Evolutionary conservation across 2,797 vertebrate genomes (phyloP).

Genomic region (Austrolebias charrua): DNA sequence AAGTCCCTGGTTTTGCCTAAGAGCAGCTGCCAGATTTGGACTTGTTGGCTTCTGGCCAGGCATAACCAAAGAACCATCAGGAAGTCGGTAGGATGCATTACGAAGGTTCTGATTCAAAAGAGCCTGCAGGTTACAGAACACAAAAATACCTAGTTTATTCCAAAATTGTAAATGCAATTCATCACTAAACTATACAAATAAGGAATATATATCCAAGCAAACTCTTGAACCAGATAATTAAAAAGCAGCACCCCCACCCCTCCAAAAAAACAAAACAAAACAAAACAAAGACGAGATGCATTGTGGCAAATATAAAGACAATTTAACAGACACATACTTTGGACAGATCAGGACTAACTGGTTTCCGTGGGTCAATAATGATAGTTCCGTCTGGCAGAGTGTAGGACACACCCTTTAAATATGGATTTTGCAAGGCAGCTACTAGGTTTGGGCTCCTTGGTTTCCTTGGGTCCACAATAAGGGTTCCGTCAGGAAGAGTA

Average conservation of each 20-base stretch:
- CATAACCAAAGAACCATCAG: constrained; percentile 73
- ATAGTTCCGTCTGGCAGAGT: constrained; percentile 78
- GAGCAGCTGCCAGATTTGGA: constrained; percentile 69
- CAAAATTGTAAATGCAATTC: neutral
- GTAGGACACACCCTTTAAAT: constrained; percentile 70
- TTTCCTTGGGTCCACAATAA: constrained; percentile 77
- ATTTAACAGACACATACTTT: constrained; percentile 48
- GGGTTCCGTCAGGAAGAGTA: constrained; percentile 77
- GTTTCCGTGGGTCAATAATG: constrained; percentile 75
- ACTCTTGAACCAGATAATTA: neutral
- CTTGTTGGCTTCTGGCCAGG: constrained; percentile 69
- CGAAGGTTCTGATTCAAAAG: constrained; percentile 69
- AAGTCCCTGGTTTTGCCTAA: constrained; percentile 68
- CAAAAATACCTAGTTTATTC: neutral
- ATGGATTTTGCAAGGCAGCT: constrained; percentile 74
- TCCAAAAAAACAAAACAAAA: neutral
- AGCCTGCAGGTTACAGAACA: constrained; percentile 48
- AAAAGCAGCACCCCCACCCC: neutral
- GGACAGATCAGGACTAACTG: constrained; percentile 64
- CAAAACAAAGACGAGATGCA: neutral
- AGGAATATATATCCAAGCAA: neutral
- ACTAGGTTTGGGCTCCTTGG: constrained; percentile 68
- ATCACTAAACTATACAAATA: neutral
- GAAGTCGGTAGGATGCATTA: constrained; percentile 71
- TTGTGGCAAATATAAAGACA: constrained; percentile 1